These are phyloP conservation scores for Stenichneumon culpator DNA, from an alignment of 2,888 invertebrate genomes.

Conservation along the genomic window DNA sequence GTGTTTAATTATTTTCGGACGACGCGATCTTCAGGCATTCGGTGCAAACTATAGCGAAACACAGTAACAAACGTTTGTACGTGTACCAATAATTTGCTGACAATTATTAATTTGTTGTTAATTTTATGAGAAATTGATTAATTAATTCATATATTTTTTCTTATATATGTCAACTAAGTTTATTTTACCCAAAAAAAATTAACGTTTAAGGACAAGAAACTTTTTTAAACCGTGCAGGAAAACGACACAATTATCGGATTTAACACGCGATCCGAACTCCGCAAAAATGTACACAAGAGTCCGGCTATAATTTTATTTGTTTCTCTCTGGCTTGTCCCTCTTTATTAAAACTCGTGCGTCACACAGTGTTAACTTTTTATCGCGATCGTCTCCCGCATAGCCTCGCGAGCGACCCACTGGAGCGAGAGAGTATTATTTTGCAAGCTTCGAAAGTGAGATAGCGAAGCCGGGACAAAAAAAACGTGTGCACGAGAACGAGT, in stretches of 20 bases:
- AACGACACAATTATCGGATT: background rate
- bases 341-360: constrained; percentile 63
- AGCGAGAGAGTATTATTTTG: constrained; percentile 58
- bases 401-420: constrained; percentile 28
- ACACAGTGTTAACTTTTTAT: constrained; percentile 56
- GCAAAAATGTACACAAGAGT: background rate
- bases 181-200: background rate
- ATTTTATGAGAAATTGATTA: background rate
- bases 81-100: background rate
- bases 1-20: background rate
- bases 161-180: too few species aligned
- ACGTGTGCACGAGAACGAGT: constrained; percentile 29
- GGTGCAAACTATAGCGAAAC: background rate
- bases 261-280: background rate
- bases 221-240: background rate
- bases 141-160: background rate
- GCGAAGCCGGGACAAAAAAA: constrained; percentile 34
- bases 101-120: background rate
- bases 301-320: constrained; percentile 14
- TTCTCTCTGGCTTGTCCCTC: constrained; percentile 35
- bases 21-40: background rate
- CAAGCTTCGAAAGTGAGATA: constrained; percentile 56
- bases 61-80: background rate
- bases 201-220: background rate
- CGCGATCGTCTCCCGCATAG: constrained; percentile 58